Evolutionary conservation across 2,113 vertebrate species (phyloP), one percentile per base, ranked within the genome.

Genomic region (Brachyhypopomus occidentalis): DNA sequence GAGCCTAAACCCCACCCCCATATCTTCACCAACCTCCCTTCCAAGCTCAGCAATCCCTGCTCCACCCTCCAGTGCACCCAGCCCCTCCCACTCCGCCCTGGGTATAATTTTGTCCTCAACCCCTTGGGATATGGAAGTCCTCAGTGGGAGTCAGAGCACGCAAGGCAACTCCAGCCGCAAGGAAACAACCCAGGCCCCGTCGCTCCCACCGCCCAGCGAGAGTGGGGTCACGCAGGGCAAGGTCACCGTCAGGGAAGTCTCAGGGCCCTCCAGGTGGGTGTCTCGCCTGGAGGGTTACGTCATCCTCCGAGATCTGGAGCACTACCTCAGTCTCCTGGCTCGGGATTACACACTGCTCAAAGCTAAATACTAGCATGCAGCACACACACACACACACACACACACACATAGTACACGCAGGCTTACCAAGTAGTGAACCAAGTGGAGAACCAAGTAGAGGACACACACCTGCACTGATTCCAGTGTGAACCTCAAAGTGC

Each of bases 261-360:
- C 74, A 0, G 58, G 4, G 2, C 8, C 38, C 0, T 83, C 86
- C 0, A 56, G 62, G 0, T 94, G 93, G 93, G 71, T 84, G 56
- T 88, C 83, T 4, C 82, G 83, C 14, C 84, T 92, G 74, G 89
- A 91, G 66, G 92, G 92, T 19, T 94, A 93, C 83, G 72, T 94
- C 75, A 87, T 93, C 67, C 90, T 94, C 38, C 88, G 92, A 66
- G 92, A 93, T 81, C 88, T 94, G 16, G 83, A 92, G 34, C 88
- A 87, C 48, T 94, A 92, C 86, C 89, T 94, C 78, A 88, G 81
- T 27, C 92, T 88, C 83, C 85, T 94, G 70, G 88, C 90, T 3
- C 87, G 92, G 36, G 93, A 94, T 87, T 94, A 94, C 83, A 87
- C 89, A 14, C 59, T 94, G 2, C 85, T 94, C 76, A 80, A 72